Conservation (phyloP, 2,797 vertebrate genomes). For the Hippopotamyrus pictus region DNA sequence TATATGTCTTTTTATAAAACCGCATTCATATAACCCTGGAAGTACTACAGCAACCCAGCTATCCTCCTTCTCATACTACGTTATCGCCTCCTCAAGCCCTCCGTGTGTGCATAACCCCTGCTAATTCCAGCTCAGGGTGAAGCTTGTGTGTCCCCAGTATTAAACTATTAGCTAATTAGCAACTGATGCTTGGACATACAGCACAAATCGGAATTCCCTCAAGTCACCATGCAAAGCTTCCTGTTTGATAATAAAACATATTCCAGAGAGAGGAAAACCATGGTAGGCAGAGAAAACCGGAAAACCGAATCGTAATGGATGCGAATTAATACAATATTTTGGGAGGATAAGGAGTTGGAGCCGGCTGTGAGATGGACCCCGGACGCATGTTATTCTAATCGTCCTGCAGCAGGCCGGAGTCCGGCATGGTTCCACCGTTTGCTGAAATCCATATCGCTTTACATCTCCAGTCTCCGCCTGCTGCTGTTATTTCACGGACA, state of each 20-base stretch:
- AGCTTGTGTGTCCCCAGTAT: not conserved
- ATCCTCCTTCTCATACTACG: not conserved
- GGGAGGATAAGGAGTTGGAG: not conserved
- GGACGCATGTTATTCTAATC: not conserved
- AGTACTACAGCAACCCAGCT: not conserved
- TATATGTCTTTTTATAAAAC: not conserved
- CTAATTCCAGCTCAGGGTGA: not conserved
- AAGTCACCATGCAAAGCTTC: not conserved
- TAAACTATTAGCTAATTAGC: not conserved
- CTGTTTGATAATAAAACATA: not conserved
- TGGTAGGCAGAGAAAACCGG: not conserved
- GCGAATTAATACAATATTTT: not conserved
- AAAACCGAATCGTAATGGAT: not conserved
- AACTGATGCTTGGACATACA: not conserved
- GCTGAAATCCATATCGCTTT: slow-evolving; percentile 12
- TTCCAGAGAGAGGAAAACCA: not conserved
- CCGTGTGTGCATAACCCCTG: not conserved
- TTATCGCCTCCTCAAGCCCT: not conserved
- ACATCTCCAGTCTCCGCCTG: not conserved
- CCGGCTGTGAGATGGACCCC: not conserved
- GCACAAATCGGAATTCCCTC: not conserved
- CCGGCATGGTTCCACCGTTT: not conserved
- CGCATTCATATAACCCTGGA: not conserved
- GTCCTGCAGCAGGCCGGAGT: not conserved
- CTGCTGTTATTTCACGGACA: slow-evolving; percentile 9